A percentile compares a stretch with the other conserved stretches of the same genome.
phyloP scores from a whole-genome alignment of 2,113 vertebrate genomes.

The Halichoerus grypus region DNA sequence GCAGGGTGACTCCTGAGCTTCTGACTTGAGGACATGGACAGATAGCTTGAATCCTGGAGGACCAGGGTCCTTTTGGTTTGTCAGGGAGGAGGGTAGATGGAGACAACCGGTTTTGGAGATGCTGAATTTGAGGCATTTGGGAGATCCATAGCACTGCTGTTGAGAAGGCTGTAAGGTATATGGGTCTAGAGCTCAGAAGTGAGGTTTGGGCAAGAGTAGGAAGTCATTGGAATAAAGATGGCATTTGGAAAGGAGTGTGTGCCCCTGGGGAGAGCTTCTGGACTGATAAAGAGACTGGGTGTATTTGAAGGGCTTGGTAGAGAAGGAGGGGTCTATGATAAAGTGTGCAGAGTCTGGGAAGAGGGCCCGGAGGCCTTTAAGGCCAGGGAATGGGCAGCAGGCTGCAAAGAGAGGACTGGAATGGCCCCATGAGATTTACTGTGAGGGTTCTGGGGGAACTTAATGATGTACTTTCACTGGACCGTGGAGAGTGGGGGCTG shows the following conservation, averaged over 20 bases:
- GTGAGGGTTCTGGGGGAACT: no score
- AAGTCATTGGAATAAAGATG: not conserved
- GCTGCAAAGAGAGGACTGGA: not conserved
- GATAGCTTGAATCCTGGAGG: not conserved
- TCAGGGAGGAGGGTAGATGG: accelerated
- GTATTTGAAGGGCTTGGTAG: not conserved
- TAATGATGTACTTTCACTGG: not conserved
- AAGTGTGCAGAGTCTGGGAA: not conserved
- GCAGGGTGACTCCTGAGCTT: not conserved
- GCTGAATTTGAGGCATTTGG: not conserved
- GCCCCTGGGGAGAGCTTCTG: not conserved
- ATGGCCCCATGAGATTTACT: not conserved
- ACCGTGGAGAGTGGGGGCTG: not conserved
- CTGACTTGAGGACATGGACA: not conserved
- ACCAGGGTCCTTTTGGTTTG: not conserved
- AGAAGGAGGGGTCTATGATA: not conserved
- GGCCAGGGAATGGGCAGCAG: not conserved
- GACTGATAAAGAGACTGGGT: not conserved
- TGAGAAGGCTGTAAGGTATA: not conserved
- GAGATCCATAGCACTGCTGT: not conserved
- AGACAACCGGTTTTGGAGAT: not conserved
- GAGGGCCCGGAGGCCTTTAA: not conserved
- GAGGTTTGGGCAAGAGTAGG: not conserved
- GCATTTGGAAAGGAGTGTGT: not conserved
- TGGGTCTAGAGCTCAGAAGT: not conserved